These are phyloP conservation scores for Drosophila ercepeae DNA, from an alignment of 1,140 invertebrate genomes.

Conservation along the genomic window DNA sequence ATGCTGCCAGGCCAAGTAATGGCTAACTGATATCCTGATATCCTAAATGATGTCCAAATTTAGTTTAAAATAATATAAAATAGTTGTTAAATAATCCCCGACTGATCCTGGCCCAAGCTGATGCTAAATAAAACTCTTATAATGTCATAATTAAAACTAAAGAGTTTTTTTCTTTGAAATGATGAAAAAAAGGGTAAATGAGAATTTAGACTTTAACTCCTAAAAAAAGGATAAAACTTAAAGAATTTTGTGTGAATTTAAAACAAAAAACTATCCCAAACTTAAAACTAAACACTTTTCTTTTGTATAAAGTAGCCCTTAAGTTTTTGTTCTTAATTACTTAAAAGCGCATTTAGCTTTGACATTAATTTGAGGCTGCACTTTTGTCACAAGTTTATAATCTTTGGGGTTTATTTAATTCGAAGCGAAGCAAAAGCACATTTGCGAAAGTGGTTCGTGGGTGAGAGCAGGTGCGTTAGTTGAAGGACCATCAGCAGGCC, in stretches of 20 bases:
- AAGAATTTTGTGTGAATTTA: no score
- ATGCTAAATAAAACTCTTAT: conserved; percentile 9
- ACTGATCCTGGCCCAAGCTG: conserved; percentile 6
- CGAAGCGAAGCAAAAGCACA: conserved; percentile 34
- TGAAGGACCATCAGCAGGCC: conserved; percentile 54
- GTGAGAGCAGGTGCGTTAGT: conserved; percentile 24
- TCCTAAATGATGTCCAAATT: no score
- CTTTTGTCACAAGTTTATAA: conserved; percentile 41
- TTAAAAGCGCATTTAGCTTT: not conserved
- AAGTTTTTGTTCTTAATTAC: not conserved
- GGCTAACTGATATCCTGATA: no score
- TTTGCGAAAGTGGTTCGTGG: conserved; percentile 18
- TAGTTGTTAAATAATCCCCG: conserved; percentile 9
- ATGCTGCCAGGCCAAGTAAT: conserved; percentile 63
- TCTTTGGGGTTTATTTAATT: conserved; percentile 52
- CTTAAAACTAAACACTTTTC: no score
- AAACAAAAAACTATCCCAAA: no score
- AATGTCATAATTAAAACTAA: conserved; percentile 6
- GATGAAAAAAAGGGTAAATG: no score
- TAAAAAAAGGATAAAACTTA: not conserved
- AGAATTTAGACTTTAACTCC: no score
- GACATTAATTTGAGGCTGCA: conserved; percentile 5
- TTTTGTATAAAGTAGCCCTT: not conserved
- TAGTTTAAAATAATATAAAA: not conserved
- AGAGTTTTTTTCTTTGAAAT: not conserved